A percentile compares a stretch with the other conserved stretches of the same genome.
phyloP scores from a whole-genome alignment of 92 coral and sea anemone species.

The Bergia puertoricense region DNA sequence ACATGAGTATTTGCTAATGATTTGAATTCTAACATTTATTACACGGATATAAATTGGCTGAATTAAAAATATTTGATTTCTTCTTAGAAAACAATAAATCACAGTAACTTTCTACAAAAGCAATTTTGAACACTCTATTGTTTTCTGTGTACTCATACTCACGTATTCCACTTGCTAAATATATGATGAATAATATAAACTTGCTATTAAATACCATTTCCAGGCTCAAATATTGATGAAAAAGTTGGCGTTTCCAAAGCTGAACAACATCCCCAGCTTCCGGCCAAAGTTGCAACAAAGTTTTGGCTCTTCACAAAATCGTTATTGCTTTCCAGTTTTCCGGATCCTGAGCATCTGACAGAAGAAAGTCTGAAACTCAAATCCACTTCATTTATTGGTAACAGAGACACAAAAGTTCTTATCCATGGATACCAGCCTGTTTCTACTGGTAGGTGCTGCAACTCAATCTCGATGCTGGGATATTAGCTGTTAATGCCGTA shows the following conservation, averaged over 20 bases:
- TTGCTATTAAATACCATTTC: not conserved
- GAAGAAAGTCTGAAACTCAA: not conserved
- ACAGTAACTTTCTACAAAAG: no score
- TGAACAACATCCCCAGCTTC: constrained; percentile 52
- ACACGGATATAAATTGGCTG: no score
- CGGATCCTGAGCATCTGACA: not conserved
- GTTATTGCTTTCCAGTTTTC: not conserved
- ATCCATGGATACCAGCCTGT: not conserved
- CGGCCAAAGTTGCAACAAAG: constrained; percentile 53
- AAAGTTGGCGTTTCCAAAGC: not conserved
- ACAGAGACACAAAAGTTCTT: not conserved
- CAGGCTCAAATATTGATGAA: not conserved
- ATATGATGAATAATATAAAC: no score
- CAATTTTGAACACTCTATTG: no score
- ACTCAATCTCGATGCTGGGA: no score
- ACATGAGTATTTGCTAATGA: no score
- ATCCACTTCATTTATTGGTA: not conserved
- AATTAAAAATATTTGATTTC: no score
- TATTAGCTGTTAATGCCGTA: no score
- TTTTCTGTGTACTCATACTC: no score
- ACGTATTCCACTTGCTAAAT: no score
- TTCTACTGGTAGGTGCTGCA: not conserved
- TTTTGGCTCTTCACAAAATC: constrained; percentile 56
- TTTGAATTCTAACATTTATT: no score
- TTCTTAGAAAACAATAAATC: no score